Percentiles rank a stretch among this genome's conserved stretches.
Conservation (phyloP, 2,888 invertebrate genomes). For the Drosophila melanosoma region DNA sequence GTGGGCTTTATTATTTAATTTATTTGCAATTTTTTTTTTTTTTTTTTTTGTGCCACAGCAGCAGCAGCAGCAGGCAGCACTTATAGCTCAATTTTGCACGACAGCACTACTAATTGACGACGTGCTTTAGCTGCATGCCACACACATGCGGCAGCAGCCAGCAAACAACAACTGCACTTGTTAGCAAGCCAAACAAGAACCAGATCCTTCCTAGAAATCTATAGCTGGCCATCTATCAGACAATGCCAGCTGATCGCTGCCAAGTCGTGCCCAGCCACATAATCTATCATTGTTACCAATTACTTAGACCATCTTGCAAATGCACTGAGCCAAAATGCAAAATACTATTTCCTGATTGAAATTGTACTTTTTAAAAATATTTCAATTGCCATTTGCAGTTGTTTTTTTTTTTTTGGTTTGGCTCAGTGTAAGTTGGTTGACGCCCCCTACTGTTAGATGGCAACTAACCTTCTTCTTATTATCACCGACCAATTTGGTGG, state of each 20-base stretch:
- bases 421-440: constrained; percentile 35
- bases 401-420: background rate
- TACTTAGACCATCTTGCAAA: constrained; percentile 36
- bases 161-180: constrained; percentile 1
- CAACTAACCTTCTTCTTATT: constrained; percentile 91
- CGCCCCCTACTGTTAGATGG: constrained; percentile 48
- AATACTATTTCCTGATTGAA: background rate
- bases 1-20: constrained; percentile 70
- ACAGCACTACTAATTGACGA: constrained; percentile 39
- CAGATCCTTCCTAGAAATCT: constrained; percentile 48
- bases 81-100: constrained; percentile 71
- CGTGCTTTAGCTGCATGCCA: constrained; percentile 17
- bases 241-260: constrained; percentile 24
- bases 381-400: background rate
- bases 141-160: constrained; percentile 19
- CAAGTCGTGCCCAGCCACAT: constrained; percentile 48
- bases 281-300: constrained; percentile 58
- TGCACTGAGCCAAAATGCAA: constrained; percentile 36
- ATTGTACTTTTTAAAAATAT: background rate
- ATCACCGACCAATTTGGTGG: constrained; percentile 94
- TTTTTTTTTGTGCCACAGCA: constrained; percentile 26
- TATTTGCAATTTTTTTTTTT: constrained; percentile 40
- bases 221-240: constrained; percentile 24
- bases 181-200: constrained; percentile 11
- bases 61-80: constrained; percentile 27